Evolutionary conservation across 2,888 invertebrate species (phyloP), one percentile per base, ranked within the genome.

Genomic region (Amaurobius ferox): DNA sequence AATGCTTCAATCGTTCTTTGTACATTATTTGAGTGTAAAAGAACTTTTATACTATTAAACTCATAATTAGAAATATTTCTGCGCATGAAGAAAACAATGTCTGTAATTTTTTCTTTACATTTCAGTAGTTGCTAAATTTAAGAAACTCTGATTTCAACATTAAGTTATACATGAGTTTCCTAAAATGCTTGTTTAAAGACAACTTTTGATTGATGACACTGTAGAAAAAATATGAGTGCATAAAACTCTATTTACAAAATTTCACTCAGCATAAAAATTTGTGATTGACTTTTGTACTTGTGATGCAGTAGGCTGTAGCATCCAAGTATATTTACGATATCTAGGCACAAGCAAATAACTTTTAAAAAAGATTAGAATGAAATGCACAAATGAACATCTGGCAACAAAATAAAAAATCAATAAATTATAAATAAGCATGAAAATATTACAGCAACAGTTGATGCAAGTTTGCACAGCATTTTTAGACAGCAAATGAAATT

Each of bases 221-320:
- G 44, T 44, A 44, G 44, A 44, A 44, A 44, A 44, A 44, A 44
- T 44, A 44, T 44, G 44, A 44, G 44, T 44, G 44, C 44, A 44
- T 44, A 44, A 44, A 44, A 44, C 44, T 44, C 44, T 44, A 44
- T 44, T 44, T 44, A 44, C 44, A 44, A 44, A 44, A 44, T 16
- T 44, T 44, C 44, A 13, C 44, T 44, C 44, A 11, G 9, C 44
- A 44, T 44, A 44, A 44, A 44, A 44, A 44, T 44, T 44, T 44
- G 44, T 44, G 44, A 44, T 44, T 44, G 44, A 44, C 44, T 16
- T 44, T 44, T 44, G 35, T 16, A 44, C 16, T 16, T 44, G 44
- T 13, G 44, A 44, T 44, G 44, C 44, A 2, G 6, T 44, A 44
- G 44, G 44, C 44, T 16, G 9, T 44, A 44, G 44, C 44, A 44